Base-by-base conservation (phyloP, 2,797 vertebrate species). In the Myotis findleyi region DNA sequence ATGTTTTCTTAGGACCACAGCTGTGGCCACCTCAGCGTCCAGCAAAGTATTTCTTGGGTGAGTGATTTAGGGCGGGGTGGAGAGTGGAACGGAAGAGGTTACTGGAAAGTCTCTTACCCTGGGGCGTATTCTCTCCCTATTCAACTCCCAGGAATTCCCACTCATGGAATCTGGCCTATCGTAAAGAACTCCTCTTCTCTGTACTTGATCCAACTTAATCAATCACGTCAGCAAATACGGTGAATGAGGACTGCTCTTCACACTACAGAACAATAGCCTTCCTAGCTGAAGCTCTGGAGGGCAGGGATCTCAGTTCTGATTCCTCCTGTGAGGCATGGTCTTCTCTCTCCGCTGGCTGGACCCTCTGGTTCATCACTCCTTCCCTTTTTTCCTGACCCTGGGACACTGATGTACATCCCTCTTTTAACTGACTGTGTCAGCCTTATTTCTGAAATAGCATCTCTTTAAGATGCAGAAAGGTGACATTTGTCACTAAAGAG, bases 161-260 rank as follows among this genome's bases (percentile, higher is more conserved):
- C 87, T 94, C 96, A 53, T 97, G 94, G 96, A 96, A 96, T 96
- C 96, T 96, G 87, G 94, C 97, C 95, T 97, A 96, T 97, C 95
- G 95, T 95, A 94, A 96, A 92, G 77, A 93, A 86, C 20, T 81
- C 64, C 92, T 95, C 21, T 69, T 80, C 87, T 95, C 77, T 96
- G 85, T 94, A 93, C 30, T 95, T 86, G 85, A 94, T 51, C 96
- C 95, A 95, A 94, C 64, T 93, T 93, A 85, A 82, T 97, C 96
- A 96, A 85, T 96, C 36, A 87, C 85, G 47, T 96, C 81, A 97
- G 62, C 68, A 25, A 30, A 20, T 44, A n/a, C 64, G 75, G 69
- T 64, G 41, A 69, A 87, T 68, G 51, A 92, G 38, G 53, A 69
- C 14, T 85, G 47, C 66, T 80, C 17, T 73, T 87, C 66, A 92